Evolutionary conservation across 2,113 vertebrate genomes (phyloP), one percentile per base, ranked within the genome.

Genomic region (Etheostoma cragini): DNA sequence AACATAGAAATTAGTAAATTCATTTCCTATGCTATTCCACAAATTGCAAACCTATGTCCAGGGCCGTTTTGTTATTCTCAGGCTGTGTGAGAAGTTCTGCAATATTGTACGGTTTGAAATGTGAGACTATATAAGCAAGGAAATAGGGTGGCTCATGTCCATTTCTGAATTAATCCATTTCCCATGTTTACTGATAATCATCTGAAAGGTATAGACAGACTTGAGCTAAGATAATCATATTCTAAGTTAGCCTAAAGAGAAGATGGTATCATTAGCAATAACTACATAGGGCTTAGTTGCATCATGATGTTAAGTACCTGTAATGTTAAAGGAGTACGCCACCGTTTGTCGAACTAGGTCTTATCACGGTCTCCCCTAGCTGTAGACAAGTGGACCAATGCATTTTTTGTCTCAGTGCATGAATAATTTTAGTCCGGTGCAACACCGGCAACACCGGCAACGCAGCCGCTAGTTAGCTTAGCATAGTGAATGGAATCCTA

Each of bases 71-170:
- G 24, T 61, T 57, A 0, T 70, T 81, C 79, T 53, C 46, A 0
- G 83, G 87, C 80, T 35, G 50, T 8, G 49, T 14, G 45, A 75
- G 63, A 17, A 63, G 6, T 14, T 52, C 50, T 66, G 54, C 19
- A 8, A 67, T 30, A 46, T 19, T 65, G 38, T 4, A 16, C 26
- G 2, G 69, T 66, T 73, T 33, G 42, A 52, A 74, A 60, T 61
- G 38, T 42, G 30, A 47, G 58, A 65, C 33, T 3, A 21, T 33
- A 72, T 30, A 57, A 66, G 15, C 45, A 72, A 85, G 85, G 84
- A 90, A 88, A 84, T 84, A 85, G 70, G 58, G 21, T 19, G 62
- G 69, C 76, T 16, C 42, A 64, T 26, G 30, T 13, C 66, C 24
- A 49, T 70, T 75, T 52, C 73, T 72, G 74, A 69, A 75, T 65